Percentiles rank a stretch among this genome's conserved stretches.
Evolutionary conservation across 2,888 invertebrate species (phyloP).

Genomic region (Drosophila recens): DNA sequence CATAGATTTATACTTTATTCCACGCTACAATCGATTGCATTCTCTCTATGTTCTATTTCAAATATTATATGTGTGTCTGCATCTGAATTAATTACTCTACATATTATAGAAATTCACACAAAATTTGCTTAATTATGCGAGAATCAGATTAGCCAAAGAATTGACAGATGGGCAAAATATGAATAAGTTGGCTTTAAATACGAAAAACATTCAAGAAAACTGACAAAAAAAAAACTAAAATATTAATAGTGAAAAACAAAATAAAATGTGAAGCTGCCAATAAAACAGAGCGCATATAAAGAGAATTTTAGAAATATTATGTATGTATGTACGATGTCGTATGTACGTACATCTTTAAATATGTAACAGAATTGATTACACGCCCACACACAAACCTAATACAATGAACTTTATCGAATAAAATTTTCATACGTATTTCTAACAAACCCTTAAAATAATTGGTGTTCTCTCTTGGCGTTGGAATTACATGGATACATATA

Average conservation of each 20-base stretch:
- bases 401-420: conserved; percentile 81
- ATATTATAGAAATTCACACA: conserved; percentile 22
- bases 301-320: conserved; percentile 10
- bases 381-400: conserved; percentile 58
- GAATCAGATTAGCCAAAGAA: conserved; percentile 77
- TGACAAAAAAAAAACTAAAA: conserved; percentile 2
- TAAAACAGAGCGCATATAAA: conserved; percentile 41
- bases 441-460: conserved; percentile 57
- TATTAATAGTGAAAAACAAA: conserved; percentile 38
- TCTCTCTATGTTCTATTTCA: conserved; percentile 38
- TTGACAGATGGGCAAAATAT: conserved; percentile 57
- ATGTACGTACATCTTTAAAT: conserved; percentile 10
- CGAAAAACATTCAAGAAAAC: conserved; percentile 30
- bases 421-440: conserved; percentile 81
- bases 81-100: conserved; percentile 34
- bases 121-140: conserved; percentile 57
- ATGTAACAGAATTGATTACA: conserved; percentile 26
- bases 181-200: conserved; percentile 69
- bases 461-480: conserved; percentile 11
- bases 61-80: conserved; percentile 33
- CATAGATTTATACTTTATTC: conserved; percentile 45
- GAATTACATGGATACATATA: not conserved
- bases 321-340: no score
- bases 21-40: conserved; percentile 47
- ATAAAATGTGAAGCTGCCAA: conserved; percentile 28